Percentiles rank a stretch among this genome's conserved stretches.
Conservation (phyloP, 64 coral and sea anemone species). For the Porites australiensis region DNA sequence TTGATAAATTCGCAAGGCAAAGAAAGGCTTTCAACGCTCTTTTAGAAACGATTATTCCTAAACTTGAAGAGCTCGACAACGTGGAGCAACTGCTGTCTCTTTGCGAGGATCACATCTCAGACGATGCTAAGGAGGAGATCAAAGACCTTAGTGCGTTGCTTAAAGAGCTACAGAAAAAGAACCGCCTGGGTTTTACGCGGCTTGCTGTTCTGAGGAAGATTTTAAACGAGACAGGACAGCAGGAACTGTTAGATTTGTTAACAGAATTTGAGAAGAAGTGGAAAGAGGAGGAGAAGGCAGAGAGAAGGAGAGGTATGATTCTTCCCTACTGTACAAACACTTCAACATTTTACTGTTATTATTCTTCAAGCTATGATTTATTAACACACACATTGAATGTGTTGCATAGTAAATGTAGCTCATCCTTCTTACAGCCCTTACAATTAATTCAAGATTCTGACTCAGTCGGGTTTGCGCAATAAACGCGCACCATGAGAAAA, state of each 20-base stretch:
- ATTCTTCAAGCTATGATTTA: no score
- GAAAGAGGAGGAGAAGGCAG: neutral
- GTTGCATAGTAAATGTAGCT: no score
- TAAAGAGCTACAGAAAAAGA: neutral
- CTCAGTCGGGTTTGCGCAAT: no score
- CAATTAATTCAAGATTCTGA: no score
- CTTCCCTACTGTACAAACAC: neutral
- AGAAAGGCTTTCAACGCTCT: neutral
- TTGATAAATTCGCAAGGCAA: neutral
- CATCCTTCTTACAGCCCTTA: no score
- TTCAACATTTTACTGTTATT: no score
- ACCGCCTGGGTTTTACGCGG: neutral
- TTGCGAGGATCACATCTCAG: neutral
- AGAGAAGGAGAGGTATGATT: neutral
- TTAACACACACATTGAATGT: no score
- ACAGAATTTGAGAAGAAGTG: neutral
- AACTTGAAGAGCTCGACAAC: constrained; percentile 1
- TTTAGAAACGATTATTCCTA: neutral
- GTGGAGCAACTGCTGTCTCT: neutral
- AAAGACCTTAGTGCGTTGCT: neutral
- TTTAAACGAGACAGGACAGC: neutral
- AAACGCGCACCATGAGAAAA: no score
- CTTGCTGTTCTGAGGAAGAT: neutral
- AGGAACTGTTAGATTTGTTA: neutral
- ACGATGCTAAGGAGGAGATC: neutral